Evolutionary conservation across 2,797 vertebrate genomes (phyloP), one percentile per base, ranked within the genome.

Genomic region (Aythya fuligula): DNA sequence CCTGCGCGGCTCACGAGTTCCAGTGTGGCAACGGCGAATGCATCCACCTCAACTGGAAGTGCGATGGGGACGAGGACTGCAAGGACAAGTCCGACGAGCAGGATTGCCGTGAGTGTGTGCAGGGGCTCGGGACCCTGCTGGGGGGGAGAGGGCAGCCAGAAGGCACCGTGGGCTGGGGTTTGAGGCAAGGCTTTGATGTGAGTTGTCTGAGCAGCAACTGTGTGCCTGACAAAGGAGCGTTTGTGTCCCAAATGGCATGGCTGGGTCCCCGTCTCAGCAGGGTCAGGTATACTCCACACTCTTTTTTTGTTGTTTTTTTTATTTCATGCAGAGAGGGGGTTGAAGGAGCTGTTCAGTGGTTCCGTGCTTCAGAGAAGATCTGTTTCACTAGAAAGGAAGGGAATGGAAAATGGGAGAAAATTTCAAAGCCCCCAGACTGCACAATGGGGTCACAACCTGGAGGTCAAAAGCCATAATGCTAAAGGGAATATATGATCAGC

Each of bases 51-150:
- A 98, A 98, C 83, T 99, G 99, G 99, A 99, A 99, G 93, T 99
- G 99, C 4, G 99, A 99, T 0, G 99, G 99, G 3, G 99, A 99
- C 25, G 98, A 98, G 5, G 99, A 99, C 98, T 99, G 99, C 98
- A 99, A 99, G 97, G 99, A 99, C 98, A 99, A 99, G 92, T 99
- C 99, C 1, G 99, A 99, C 11, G 99, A 99, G 98, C 98, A 97
- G 20, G 98, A 99, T 89, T 99, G 99, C 95, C 98, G 99, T 99
- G 95, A 99, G 99, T 98, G 41, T 65, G 75, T 15, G 54, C 27
- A 11, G 74, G 86, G 73, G 72, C 22, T 7, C 5, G 30, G 61
- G 36, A 57, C 28, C 60, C 25, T 34, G 19, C 4, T 25, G 30
- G 28, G 19, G 2, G 5, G 32, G 41, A 11, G 10, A 75, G 22